Evolutionary conservation across 2,113 vertebrate genomes (phyloP).

Genomic region (Lampris megalopsis): DNA sequence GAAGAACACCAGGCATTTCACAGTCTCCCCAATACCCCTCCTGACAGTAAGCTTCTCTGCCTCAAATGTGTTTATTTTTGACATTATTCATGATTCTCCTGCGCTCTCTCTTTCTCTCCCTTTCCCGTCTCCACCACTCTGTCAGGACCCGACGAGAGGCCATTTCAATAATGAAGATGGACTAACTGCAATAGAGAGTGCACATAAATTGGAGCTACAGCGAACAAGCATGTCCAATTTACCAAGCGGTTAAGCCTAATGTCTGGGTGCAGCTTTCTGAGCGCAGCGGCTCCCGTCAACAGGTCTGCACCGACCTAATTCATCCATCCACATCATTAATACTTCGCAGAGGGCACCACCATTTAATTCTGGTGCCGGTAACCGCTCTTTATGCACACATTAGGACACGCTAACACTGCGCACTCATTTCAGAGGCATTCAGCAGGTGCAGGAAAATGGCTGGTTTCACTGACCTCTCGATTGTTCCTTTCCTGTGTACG

Average conservation of each 20-base stretch:
- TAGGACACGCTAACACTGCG: constrained; percentile 68
- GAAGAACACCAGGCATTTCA: constrained; percentile 56
- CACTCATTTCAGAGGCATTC: constrained; percentile 67
- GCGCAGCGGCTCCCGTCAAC: constrained; percentile 61
- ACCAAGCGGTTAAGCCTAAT: constrained; percentile 77
- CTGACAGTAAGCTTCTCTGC: constrained; percentile 46
- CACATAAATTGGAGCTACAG: constrained; percentile 76
- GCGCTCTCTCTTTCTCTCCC: constrained; percentile 29
- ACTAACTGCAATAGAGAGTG: constrained; percentile 79
- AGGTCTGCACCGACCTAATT: constrained; percentile 65
- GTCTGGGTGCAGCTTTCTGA: constrained; percentile 71
- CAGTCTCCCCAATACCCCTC: constrained; percentile 56
- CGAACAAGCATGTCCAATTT: constrained; percentile 82
- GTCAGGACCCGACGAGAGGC: constrained; percentile 74
- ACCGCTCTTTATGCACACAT: constrained; percentile 74
- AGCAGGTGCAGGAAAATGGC: constrained; percentile 70
- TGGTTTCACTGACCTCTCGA: constrained; percentile 61
- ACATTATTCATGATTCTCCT: constrained; percentile 75
- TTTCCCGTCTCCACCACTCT: constrained; percentile 54
- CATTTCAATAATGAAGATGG: constrained; percentile 81
- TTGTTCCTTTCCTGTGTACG: constrained; percentile 63
- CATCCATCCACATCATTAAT: constrained; percentile 78
- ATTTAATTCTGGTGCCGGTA: constrained; percentile 71
- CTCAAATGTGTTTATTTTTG: constrained; percentile 74
- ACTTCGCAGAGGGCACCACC: constrained; percentile 71